Conservation (phyloP, 2,113 vertebrate genomes). For the Muntiacus muntjak region DNA sequence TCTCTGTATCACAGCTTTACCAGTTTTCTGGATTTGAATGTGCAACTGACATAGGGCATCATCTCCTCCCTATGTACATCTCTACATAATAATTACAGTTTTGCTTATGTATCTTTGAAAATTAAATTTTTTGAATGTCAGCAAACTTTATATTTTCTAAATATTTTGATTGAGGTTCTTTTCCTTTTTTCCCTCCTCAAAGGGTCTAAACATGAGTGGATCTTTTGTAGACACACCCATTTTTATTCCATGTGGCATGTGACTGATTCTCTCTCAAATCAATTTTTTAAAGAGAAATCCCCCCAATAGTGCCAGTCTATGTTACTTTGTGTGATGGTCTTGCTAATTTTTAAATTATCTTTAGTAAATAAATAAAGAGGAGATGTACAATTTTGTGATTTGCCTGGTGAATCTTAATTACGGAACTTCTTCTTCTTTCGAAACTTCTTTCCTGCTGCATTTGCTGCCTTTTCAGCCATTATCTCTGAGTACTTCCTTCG, state of each 20-base stretch:
- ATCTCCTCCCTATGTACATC: no score
- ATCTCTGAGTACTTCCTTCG: slow-evolving; percentile 94
- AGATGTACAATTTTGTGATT: slow-evolving; percentile 28
- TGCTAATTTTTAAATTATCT: slow-evolving; percentile 45
- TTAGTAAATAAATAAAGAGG: slow-evolving; percentile 55
- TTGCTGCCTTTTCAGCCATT: slow-evolving; percentile 89
- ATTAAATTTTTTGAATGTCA: neutral
- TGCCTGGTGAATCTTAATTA: slow-evolving; percentile 79
- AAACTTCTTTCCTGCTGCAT: slow-evolving; percentile 88
- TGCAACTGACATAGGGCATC: neutral
- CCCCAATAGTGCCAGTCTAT: neutral
- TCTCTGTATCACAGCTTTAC: neutral
- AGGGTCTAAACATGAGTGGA: neutral
- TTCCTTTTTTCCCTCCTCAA: neutral
- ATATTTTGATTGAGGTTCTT: neutral
- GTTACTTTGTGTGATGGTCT: neutral
- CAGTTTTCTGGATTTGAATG: neutral
- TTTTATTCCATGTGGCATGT: neutral
- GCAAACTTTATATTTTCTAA: neutral
- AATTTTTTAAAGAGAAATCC: slow-evolving; percentile 40
- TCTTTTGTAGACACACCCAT: neutral
- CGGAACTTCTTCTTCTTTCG: slow-evolving; percentile 90
- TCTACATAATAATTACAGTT: neutral
- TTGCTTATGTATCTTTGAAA: neutral
- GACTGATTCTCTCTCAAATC: neutral